Base-by-base conservation (phyloP, 2,797 vertebrate genomes). In the Anomalospiza imberbis region DNA sequence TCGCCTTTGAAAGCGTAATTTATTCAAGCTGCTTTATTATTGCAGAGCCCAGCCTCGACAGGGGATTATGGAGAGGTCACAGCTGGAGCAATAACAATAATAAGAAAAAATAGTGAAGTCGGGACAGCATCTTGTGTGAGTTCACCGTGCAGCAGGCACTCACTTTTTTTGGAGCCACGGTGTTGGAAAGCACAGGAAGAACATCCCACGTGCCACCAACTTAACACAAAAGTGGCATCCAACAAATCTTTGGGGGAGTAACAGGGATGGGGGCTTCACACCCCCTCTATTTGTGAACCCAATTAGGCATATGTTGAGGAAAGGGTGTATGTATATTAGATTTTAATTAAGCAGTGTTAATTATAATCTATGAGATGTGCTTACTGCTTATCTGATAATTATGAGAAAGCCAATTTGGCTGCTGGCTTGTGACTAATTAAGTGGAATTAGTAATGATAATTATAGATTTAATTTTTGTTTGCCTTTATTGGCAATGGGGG, bases 261-360 rank as follows among this genome's bases (percentile, higher is more conserved):
- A 81, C 24, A 2, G 75, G 83, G 94, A 91, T 1, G 54, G 51
- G 63, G 89, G 82, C 67, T 97, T 95, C 95, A 91, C 93, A 90
- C 96, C 95, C 87, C 70, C 76, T 81, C 94, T 92, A 85, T 82
- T 92, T 97, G 91, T 95, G 96, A 98, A 96, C 97, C 94, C 97
- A 98, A 97, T 98, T 97, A 98, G 97, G 95, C 91, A 66, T 97
- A 97, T 97, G 98, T 88, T 96, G 97, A 97, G 97, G 97, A 98
- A 97, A 97, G 97, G 97, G 97, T 97, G 94, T 96, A 97, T 97
- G 97, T 98, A 97, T 98, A 98, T 98, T 98, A 98, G 98, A 97
- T 98, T 98, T 98, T 98, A 98, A 98, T 98, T 98, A 98, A 98
- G 98, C 98, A 97, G 96, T 97, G 98, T 98, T 98, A 98, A 98